Percentiles rank a stretch among this genome's conserved stretches.
Conservation (phyloP, 2,888 invertebrate species). For the Nomada flava region DNA sequence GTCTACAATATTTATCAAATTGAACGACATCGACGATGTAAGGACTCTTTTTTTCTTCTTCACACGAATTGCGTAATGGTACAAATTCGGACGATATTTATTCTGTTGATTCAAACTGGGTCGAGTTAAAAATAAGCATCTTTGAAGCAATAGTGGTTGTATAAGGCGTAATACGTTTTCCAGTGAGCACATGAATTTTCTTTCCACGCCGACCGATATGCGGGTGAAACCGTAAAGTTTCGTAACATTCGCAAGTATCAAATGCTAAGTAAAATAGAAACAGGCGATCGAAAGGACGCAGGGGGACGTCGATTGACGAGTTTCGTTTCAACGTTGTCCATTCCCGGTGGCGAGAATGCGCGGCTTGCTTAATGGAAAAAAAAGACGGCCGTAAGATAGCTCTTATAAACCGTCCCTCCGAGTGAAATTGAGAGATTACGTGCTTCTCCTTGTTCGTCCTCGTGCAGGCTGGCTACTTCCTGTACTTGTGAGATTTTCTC, state of each 20-base stretch:
- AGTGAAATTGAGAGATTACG: slow-evolving; percentile 70
- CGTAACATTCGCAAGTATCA: slow-evolving; percentile 45
- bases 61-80: too few relatives aligned
- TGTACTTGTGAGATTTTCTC: slow-evolving; percentile 41
- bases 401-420: slow-evolving; percentile 48
- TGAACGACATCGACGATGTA: too few relatives aligned
- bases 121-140: background rate
- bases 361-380: slow-evolving; percentile 23
- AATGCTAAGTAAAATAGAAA: slow-evolving; percentile 52
- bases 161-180: slow-evolving; percentile 2
- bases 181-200: slow-evolving; percentile 28
- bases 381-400: slow-evolving; percentile 49
- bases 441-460: slow-evolving; percentile 68
- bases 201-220: slow-evolving; percentile 12
- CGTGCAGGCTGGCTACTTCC: slow-evolving; percentile 51
- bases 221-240: slow-evolving; percentile 44
- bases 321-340: slow-evolving; percentile 64
- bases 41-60: too few relatives aligned
- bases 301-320: slow-evolving; percentile 62
- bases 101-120: too few relatives aligned
- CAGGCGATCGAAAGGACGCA: slow-evolving; percentile 44
- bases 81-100: too few relatives aligned
- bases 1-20: too few relatives aligned
- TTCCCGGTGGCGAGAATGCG: slow-evolving; percentile 56
- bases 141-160: background rate